These are phyloP conservation scores for Lordiphosa fenestrarum DNA, from an alignment of 2,888 invertebrate species.

Conservation along the genomic window DNA sequence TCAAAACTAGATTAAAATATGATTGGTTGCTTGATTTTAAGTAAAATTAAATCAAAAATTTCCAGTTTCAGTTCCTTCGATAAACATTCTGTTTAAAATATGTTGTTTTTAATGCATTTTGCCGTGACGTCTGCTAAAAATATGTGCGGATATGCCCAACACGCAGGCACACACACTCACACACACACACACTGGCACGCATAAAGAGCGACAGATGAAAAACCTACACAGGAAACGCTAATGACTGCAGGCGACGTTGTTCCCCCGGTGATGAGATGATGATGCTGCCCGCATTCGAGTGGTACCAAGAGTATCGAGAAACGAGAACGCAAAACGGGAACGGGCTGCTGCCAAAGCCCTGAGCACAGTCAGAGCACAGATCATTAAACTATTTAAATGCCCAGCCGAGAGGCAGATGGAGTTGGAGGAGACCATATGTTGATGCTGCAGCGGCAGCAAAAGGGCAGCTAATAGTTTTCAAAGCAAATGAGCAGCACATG, in stretches of 20 bases:
- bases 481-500: constrained; percentile 72
- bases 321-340: constrained; percentile 27
- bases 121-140: constrained; percentile 43
- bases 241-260: constrained; percentile 54
- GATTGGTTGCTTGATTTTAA: no score
- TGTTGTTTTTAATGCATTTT: constrained; percentile 15
- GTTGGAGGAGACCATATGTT: constrained; percentile 56
- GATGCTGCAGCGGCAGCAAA: constrained; percentile 36
- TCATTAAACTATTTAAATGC: constrained; percentile 74
- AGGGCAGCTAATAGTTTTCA: constrained; percentile 70
- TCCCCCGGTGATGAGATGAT: background rate
- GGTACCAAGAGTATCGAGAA: constrained; percentile 17
- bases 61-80: background rate
- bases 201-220: constrained; percentile 52
- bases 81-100: constrained; percentile 14
- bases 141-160: constrained; percentile 45
- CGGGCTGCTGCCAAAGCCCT: constrained; percentile 7
- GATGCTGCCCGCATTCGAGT: constrained; percentile 12
- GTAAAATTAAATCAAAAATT: background rate
- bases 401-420: constrained; percentile 20
- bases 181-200: constrained; percentile 15
- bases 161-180: constrained; percentile 4
- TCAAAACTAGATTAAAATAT: no score
- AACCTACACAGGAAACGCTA: constrained; percentile 72
- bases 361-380: constrained; percentile 49